Evolutionary conservation across 2,888 invertebrate genomes (phyloP).

Genomic region (Brachylomia viminalis): DNA sequence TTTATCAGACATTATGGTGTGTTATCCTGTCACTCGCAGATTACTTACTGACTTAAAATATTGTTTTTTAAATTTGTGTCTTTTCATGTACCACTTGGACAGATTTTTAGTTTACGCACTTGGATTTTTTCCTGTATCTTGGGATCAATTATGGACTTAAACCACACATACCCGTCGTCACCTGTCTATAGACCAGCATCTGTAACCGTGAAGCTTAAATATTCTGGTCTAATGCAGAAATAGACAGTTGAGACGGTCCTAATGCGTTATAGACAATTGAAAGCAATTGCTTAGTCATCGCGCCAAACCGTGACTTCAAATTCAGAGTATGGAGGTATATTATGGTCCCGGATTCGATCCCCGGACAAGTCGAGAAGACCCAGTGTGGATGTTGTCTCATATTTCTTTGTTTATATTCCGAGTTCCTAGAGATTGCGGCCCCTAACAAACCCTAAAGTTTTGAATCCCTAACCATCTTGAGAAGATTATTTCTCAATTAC

Average conservation of each 20-base stretch:
- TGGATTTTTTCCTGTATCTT: not conserved
- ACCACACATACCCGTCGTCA: not conserved
- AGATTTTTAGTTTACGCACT: not conserved
- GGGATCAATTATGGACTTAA: not conserved
- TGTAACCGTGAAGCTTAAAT: not conserved
- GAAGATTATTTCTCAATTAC: constrained; percentile 18
- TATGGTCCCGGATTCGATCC: too few relatives aligned
- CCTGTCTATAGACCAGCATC: not conserved
- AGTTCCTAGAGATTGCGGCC: not conserved
- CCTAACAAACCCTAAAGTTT: not conserved
- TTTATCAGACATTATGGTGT: constrained; percentile 3
- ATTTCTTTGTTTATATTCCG: too few relatives aligned
- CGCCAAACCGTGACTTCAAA: not conserved
- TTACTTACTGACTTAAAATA: not conserved
- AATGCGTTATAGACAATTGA: not conserved
- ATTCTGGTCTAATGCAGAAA: not conserved
- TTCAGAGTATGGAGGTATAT: not conserved
- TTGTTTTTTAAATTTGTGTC: not conserved
- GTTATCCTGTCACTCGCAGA: constrained; percentile 7
- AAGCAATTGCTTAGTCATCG: not conserved
- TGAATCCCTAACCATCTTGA: not conserved
- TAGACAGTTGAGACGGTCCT: not conserved
- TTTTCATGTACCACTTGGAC: not conserved
- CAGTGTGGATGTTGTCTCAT: too few relatives aligned
- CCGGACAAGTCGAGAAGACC: too few relatives aligned